phyloP scores from a whole-genome alignment of 2,888 invertebrate species.

The Smittia aterrima region DNA sequence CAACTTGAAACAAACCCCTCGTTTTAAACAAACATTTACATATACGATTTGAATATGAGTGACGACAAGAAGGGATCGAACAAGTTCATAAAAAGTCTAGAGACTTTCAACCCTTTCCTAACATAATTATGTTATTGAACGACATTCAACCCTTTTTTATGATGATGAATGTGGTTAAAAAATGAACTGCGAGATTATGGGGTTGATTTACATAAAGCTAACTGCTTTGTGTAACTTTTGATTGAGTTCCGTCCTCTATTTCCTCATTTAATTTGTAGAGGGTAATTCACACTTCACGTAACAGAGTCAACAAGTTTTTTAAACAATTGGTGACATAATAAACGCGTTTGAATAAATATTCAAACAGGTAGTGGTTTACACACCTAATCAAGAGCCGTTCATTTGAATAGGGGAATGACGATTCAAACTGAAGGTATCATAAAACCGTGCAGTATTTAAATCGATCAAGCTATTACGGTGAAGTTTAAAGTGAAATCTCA shows the following conservation, averaged over 20 bases:
- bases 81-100: slow-evolving; percentile 39
- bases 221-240: slow-evolving; percentile 32
- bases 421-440: neutral
- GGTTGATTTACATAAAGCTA: slow-evolving; percentile 40
- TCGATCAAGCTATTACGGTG: neutral
- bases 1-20: too few species aligned
- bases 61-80: slow-evolving; percentile 32
- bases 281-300: slow-evolving; percentile 20
- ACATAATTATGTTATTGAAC: slow-evolving; percentile 33
- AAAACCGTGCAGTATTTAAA: neutral
- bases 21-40: slow-evolving; percentile 32
- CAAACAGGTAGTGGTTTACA: slow-evolving; percentile 34
- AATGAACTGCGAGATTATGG: slow-evolving; percentile 41
- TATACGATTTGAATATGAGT: slow-evolving; percentile 31
- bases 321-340: slow-evolving; percentile 17
- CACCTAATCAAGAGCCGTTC: slow-evolving; percentile 13
- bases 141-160: slow-evolving; percentile 36
- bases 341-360: neutral
- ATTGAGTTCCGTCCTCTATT: slow-evolving; percentile 36
- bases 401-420: slow-evolving; percentile 13
- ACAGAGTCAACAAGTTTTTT: neutral
- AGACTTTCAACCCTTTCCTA: slow-evolving; percentile 32
- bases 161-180: slow-evolving; percentile 41
- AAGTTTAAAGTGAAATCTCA: neutral
- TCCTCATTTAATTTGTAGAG: neutral